Base-by-base conservation (phyloP, 2,888 invertebrate species). In the Gymnoscelis rufifasciata region DNA sequence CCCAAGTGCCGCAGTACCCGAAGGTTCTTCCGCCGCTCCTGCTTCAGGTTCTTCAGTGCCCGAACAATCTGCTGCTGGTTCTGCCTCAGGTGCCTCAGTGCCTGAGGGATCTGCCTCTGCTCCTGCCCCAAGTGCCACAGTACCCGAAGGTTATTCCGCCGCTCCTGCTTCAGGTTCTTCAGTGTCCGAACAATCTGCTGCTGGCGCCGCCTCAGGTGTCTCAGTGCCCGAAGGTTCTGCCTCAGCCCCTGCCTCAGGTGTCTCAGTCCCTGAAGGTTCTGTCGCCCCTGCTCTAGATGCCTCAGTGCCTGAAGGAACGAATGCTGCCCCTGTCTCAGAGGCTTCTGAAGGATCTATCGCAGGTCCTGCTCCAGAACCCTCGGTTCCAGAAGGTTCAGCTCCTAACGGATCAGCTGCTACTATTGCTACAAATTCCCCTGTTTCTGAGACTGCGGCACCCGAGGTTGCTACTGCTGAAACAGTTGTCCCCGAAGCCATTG, bases 91-190 rank as follows among this genome's bases (percentile, higher is more conserved):
- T 1, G 3, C 2, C 5, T 8, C 26, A 5, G 19, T 33, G 7
- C 26, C 35, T 8, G 47, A 43, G 6, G 29, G 35, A 1, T 42
- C 50, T 13, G 39, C 39, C 7, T 13, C 38, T 24, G 38, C 24
- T 26, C 13, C 36, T 13, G 13, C 13, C 2, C 28, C 23, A 11
- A 26, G 26, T 39, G 13, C 41, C 7, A 24, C 40, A 4, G 30
- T 43, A 8, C 30, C 27, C n/a, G 42, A 42, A 10, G 12, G 24
- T 14, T 39, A 50, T 15, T 6, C 28, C 3, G 26, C 24, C 19
- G 28, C 39, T 0, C 29, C 30, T 11, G 40, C 11, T 3, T 11
- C 42, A 11, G 40, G 26, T n/a, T 14, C 41, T 19, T n/a, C n/a
- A n/a, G n/a, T n/a, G n/a, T n/a, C n/a, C 12, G 43, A 35, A 33